Conservation (phyloP, 2,888 invertebrate species). For the Xiphydria camelus region DNA sequence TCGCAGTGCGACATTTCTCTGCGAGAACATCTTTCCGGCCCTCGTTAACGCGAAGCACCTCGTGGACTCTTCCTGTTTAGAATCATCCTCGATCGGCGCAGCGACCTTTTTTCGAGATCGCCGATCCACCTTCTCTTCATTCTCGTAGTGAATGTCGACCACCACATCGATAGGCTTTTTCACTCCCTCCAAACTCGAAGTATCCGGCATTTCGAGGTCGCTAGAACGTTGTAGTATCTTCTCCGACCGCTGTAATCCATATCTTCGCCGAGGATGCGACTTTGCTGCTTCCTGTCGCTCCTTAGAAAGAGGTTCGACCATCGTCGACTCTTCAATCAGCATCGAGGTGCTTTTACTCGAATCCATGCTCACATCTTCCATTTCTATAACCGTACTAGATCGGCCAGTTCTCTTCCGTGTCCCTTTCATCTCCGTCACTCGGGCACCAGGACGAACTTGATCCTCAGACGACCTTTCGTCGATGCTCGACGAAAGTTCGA, state of each 20-base stretch:
- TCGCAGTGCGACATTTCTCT: too few relatives aligned
- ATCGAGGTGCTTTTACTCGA: too few relatives aligned
- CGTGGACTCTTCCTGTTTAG: neutral
- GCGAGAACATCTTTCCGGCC: too few relatives aligned
- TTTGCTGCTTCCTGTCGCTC: neutral
- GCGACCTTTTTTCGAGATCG: neutral
- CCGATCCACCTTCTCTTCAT: slow-evolving; percentile 8
- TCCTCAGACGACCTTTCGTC: too few relatives aligned
- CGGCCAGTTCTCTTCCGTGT: too few relatives aligned
- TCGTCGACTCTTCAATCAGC: slow-evolving; percentile 9
- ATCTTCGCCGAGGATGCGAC: neutral
- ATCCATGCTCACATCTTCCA: too few relatives aligned
- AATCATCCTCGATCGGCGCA: too few relatives aligned
- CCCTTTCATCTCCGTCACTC: too few relatives aligned
- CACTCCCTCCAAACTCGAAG: neutral
- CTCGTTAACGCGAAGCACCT: neutral
- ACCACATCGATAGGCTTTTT: slow-evolving; percentile 32
- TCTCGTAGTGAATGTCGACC: slow-evolving; percentile 37
- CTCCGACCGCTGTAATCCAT: neutral
- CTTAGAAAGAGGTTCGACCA: neutral
- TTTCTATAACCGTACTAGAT: too few relatives aligned
- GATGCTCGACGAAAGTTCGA: too few relatives aligned
- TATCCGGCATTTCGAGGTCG: slow-evolving; percentile 12
- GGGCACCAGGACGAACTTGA: too few relatives aligned
- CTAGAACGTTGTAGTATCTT: slow-evolving; percentile 13